phyloP scores from a whole-genome alignment of 2,797 vertebrate genomes.

The Dryobates pubescens region DNA sequence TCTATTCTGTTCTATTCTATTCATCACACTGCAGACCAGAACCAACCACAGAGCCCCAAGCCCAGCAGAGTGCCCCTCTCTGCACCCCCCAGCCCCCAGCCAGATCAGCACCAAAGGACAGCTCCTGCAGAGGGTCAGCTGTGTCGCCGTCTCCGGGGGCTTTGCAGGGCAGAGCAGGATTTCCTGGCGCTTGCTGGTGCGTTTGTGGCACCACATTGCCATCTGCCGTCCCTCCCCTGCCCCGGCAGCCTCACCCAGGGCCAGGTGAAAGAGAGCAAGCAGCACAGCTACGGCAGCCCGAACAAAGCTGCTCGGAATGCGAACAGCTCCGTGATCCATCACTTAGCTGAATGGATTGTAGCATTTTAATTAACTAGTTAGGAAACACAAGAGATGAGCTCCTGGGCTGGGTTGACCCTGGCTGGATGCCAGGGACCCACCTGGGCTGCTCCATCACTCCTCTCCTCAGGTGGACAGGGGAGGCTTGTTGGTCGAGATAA shows the following conservation, averaged over 20 bases:
- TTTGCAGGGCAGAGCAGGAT: background rate
- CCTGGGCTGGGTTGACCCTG: background rate
- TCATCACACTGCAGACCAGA: fast-evolving
- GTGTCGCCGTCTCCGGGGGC: background rate
- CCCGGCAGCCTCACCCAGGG: background rate
- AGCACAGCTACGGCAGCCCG: background rate
- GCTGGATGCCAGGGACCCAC: background rate
- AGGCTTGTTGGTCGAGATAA: background rate
- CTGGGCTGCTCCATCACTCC: background rate
- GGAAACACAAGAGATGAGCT: background rate
- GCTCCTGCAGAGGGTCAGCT: background rate
- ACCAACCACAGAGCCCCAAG: fast-evolving
- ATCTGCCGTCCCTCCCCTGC: slow-evolving; percentile 63
- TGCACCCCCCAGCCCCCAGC: background rate
- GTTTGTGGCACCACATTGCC: slow-evolving; percentile 71
- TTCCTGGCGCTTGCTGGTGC: background rate
- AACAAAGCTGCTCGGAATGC: background rate
- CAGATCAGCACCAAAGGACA: background rate
- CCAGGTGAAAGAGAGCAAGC: background rate
- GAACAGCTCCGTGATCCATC: background rate
- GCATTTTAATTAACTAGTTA: background rate
- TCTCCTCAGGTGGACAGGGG: fast-evolving
- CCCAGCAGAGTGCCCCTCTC: background rate
- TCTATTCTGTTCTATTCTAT: too few species aligned
- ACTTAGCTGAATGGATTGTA: background rate